Evolutionary conservation across 1,140 invertebrate species (phyloP).

Genomic region (Limonius californicus): DNA sequence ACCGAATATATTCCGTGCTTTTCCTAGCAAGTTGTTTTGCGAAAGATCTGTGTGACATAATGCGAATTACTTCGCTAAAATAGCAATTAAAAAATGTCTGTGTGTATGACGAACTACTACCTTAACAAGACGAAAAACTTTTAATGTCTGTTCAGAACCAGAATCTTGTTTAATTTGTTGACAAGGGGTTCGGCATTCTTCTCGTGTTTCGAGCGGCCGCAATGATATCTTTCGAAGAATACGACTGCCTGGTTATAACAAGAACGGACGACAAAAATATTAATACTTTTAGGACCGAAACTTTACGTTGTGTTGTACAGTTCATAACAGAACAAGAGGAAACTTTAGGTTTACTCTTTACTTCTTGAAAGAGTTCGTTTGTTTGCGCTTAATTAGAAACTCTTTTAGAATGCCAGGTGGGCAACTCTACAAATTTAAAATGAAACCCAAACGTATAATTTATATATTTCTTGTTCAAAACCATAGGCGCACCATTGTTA

Average conservation of each 20-base stretch:
- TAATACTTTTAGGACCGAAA: background rate
- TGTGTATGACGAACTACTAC: conserved; percentile 12
- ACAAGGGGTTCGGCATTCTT: conserved; percentile 5
- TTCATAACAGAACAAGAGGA: background rate
- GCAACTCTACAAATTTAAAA: too few species aligned
- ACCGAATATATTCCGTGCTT: too few species aligned
- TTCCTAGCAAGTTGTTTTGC: too few species aligned
- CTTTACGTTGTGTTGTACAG: too few species aligned
- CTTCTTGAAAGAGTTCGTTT: too few species aligned
- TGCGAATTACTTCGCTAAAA: conserved; percentile 1
- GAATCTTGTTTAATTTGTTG: conserved; percentile 13
- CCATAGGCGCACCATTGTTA: too few species aligned
- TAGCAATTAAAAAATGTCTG: conserved; percentile 4
- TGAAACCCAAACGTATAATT: too few species aligned
- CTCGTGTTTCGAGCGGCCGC: conserved; percentile 9
- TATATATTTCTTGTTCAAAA: too few species aligned
- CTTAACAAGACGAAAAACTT: conserved; percentile 14
- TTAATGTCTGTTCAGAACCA: conserved; percentile 6
- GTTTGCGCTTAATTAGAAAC: too few species aligned
- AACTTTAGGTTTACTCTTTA: background rate
- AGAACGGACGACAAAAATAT: background rate
- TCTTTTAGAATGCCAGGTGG: too few species aligned
- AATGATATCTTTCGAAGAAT: background rate
- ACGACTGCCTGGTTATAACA: background rate
- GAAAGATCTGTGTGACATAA: background rate